phyloP scores from a whole-genome alignment of 2,797 vertebrate species.

The Zalophus californianus region DNA sequence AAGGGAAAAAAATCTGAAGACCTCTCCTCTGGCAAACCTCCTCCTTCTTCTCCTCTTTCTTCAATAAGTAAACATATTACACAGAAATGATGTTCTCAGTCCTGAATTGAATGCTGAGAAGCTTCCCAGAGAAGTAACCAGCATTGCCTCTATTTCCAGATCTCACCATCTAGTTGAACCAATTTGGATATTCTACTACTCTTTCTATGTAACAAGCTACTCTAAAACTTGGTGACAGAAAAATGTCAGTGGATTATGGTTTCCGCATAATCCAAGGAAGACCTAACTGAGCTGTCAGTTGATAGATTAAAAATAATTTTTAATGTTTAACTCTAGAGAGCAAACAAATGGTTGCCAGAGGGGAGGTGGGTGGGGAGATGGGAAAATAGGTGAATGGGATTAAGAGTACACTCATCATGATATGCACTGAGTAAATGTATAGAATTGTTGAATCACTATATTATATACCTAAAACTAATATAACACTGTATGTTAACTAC shows the following conservation, averaged over 20 bases:
- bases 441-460: neutral
- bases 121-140: neutral
- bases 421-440: neutral
- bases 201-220: neutral
- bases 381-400: neutral
- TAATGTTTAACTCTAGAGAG: neutral
- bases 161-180: neutral
- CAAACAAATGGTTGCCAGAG: neutral
- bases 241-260: neutral
- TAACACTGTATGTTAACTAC: neutral
- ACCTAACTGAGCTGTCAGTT: slow-evolving; percentile 27
- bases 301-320: slow-evolving; percentile 61
- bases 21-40: neutral
- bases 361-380: neutral
- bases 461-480: neutral
- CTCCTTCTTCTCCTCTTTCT: neutral
- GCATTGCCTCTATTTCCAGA: neutral
- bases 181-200: neutral
- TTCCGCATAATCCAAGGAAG: slow-evolving; percentile 6
- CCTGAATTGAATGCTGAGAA: neutral
- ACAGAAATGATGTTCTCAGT: neutral
- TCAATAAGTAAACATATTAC: neutral
- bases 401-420: neutral
- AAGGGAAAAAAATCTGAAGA: neutral
- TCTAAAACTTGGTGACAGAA: neutral